Conservation (phyloP, 2,888 invertebrate genomes). For the Amphiduros pacificus region DNA sequence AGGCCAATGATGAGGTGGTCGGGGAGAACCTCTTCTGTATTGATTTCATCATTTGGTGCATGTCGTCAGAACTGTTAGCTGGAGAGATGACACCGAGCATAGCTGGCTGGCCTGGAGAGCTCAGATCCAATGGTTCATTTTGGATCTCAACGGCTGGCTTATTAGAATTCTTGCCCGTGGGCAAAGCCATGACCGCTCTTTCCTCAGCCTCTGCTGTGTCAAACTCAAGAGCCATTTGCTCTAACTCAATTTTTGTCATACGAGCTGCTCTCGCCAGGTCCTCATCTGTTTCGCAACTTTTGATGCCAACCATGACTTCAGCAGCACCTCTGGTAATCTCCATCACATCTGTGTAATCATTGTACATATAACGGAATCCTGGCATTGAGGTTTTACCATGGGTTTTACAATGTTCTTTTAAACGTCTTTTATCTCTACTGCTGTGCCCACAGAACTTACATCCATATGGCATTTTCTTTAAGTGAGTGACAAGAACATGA, state of each 20-base stretch:
- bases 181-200: too few relatives aligned
- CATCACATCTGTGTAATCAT: not conserved
- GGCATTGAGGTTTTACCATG: not conserved
- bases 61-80: too few relatives aligned
- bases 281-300: not conserved
- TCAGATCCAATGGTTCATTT: not conserved
- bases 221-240: too few relatives aligned
- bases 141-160: too few relatives aligned
- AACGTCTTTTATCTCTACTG: not conserved
- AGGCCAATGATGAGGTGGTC: too few relatives aligned
- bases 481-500: constrained; percentile 6
- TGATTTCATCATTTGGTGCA: too few relatives aligned
- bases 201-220: too few relatives aligned
- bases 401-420: not conserved
- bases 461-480: constrained; percentile 6
- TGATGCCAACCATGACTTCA: not conserved
- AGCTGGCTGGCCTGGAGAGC: too few relatives aligned
- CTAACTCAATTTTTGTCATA: too few relatives aligned
- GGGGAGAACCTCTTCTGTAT: too few relatives aligned
- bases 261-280: not conserved
- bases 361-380: not conserved
- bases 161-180: too few relatives aligned
- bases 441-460: constrained; percentile 12
- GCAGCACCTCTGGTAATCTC: not conserved
- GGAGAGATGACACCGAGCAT: too few relatives aligned